These are phyloP conservation scores for Caradrina clavipalpis DNA, from an alignment of 2,888 invertebrate species.

Conservation along the genomic window DNA sequence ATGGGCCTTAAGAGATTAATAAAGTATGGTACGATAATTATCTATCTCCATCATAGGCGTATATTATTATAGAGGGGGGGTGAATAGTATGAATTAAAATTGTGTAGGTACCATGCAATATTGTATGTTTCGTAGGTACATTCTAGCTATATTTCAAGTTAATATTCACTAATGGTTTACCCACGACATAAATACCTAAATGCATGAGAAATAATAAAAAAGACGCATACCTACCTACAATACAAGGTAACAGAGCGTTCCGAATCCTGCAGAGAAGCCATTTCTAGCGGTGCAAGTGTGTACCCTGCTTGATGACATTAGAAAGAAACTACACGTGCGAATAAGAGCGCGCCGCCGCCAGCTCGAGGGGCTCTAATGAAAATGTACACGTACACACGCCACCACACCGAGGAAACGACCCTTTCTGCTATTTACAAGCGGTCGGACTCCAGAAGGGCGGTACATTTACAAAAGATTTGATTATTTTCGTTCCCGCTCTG, in stretches of 20 bases:
- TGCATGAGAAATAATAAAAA: constrained; percentile 8
- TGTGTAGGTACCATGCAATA: too few species aligned
- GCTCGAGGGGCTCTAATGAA: constrained; percentile 31
- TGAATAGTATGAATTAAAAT: too few species aligned
- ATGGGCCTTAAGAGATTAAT: too few species aligned
- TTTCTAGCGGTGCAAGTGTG: constrained; percentile 11
- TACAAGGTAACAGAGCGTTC: not conserved
- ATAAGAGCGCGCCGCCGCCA: not conserved
- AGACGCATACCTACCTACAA: too few species aligned
- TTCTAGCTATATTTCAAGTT: too few species aligned
- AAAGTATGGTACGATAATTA: too few species aligned
- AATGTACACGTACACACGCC: constrained; percentile 1
- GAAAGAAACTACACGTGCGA: constrained; percentile 19
- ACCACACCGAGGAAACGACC: constrained; percentile 13
- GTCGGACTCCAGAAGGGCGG: not conserved
- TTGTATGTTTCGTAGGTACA: too few species aligned
- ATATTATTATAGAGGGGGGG: too few species aligned
- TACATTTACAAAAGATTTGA: constrained; percentile 16
- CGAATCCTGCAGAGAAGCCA: constrained; percentile 12
- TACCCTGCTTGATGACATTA: constrained; percentile 26
- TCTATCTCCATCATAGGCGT: too few species aligned
- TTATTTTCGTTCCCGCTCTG: constrained; percentile 8
- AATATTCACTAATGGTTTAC: too few species aligned
- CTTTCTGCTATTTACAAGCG: constrained; percentile 32
- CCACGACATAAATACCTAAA: not conserved